Conservation (phyloP, 2,113 vertebrate genomes). For the Zosterops hypoxanthus region DNA sequence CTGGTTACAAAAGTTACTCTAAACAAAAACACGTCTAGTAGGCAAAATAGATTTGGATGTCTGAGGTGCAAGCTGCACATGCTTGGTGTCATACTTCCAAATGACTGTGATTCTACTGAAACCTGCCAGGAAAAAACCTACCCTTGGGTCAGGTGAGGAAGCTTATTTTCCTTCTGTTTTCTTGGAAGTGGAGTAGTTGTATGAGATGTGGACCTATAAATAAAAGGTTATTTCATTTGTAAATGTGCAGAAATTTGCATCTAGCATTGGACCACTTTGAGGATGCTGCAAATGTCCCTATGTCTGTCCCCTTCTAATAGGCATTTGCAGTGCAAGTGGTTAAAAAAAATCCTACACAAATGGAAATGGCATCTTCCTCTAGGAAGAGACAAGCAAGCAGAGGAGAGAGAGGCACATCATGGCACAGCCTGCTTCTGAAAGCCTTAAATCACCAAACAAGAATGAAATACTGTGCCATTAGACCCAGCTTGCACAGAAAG, state of each 20-base stretch:
- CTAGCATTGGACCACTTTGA: neutral
- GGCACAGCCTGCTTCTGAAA: neutral
- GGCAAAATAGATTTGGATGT: neutral
- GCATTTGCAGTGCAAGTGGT: neutral
- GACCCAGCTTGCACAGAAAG: neutral
- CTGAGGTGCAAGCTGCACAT: neutral
- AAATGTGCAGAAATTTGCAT: neutral
- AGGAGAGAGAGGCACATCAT: neutral
- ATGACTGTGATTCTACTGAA: neutral
- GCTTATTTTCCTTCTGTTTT: neutral
- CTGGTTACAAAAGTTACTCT: neutral
- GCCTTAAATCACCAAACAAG: neutral
- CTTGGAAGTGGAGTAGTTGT: neutral
- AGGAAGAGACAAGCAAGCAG: neutral
- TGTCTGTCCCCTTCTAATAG: accelerated
- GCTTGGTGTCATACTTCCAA: neutral
- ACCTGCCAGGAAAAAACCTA: neutral
- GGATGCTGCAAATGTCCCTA: neutral
- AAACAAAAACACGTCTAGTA: neutral
- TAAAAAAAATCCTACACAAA: neutral
- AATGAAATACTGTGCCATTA: neutral
- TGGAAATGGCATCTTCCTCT: neutral
- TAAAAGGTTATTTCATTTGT: neutral
- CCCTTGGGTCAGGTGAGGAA: neutral
- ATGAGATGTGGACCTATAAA: neutral